Evolutionary conservation across 2,113 vertebrate species (phyloP).

Genomic region (Pterocles gutturalis): DNA sequence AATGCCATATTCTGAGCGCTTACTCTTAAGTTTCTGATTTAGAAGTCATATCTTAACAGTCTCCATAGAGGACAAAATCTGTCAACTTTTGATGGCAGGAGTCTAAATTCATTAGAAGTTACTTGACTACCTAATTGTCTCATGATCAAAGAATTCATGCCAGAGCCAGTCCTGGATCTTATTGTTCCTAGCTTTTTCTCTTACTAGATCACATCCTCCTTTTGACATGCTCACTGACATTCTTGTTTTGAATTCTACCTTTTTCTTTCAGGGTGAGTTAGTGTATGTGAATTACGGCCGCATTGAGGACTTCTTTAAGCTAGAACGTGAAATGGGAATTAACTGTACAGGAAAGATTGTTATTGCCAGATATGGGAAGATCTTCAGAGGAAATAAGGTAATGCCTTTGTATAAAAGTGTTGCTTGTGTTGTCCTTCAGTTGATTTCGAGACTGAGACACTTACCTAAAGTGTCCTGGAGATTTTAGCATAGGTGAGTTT

Average conservation of each 20-base stretch:
- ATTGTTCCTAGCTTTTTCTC: neutral
- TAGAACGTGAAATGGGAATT: constrained; percentile 86
- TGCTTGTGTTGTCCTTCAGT: neutral
- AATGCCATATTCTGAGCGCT: neutral
- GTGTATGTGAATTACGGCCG: constrained; percentile 96
- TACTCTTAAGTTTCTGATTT: neutral
- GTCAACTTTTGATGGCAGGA: neutral
- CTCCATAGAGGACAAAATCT: neutral
- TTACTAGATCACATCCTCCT: neutral
- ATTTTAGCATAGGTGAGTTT: neutral
- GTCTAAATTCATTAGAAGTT: neutral
- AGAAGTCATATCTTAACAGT: neutral
- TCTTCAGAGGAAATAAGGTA: constrained; percentile 98
- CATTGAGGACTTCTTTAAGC: constrained; percentile 88
- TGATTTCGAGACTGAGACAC: neutral
- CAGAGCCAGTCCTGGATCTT: neutral
- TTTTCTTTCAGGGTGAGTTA: constrained; percentile 85
- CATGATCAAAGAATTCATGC: neutral
- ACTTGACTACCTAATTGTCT: neutral
- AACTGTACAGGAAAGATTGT: constrained; percentile 90
- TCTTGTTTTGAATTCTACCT: neutral
- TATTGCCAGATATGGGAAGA: constrained; percentile 95
- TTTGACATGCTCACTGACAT: neutral
- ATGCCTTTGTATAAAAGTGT: neutral
- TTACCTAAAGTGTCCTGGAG: neutral